Percentiles rank a stretch among this genome's conserved stretches.
Evolutionary conservation across 2,113 vertebrate species (phyloP).

Genomic region (Dermatemys mawii): DNA sequence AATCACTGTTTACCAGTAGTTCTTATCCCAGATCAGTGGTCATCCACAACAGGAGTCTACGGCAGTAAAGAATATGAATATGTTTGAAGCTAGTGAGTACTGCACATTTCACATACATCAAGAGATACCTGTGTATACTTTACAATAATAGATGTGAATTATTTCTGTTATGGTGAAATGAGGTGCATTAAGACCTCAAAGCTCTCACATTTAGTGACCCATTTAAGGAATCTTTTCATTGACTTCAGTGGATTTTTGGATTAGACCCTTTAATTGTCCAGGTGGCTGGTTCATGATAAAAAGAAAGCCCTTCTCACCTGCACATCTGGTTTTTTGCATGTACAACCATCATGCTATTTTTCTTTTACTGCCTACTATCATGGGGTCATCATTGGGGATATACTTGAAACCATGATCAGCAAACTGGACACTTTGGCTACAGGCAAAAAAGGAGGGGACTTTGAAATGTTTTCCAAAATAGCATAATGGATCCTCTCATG

Average conservation of each 20-base stretch:
- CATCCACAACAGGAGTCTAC: background rate
- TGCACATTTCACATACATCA: background rate
- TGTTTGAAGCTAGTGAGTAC: accelerated
- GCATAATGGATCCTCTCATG: background rate
- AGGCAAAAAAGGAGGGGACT: background rate
- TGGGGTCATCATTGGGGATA: background rate
- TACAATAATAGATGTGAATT: background rate
- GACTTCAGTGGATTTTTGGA: background rate
- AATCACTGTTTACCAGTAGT: accelerated
- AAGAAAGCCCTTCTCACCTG: background rate
- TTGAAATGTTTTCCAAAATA: background rate
- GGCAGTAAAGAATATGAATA: background rate
- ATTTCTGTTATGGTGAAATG: background rate
- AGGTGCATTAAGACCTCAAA: background rate
- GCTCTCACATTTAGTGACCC: background rate
- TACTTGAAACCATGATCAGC: background rate
- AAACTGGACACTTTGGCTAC: background rate
- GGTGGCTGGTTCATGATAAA: background rate
- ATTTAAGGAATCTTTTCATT: background rate
- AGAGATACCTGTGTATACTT: background rate
- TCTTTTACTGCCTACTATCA: background rate
- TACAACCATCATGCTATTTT: accelerated
- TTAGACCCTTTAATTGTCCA: background rate
- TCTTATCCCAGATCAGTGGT: accelerated
- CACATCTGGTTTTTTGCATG: background rate